Base-by-base conservation (phyloP, 2,797 vertebrate genomes). In the Cetoscarus ocellatus region DNA sequence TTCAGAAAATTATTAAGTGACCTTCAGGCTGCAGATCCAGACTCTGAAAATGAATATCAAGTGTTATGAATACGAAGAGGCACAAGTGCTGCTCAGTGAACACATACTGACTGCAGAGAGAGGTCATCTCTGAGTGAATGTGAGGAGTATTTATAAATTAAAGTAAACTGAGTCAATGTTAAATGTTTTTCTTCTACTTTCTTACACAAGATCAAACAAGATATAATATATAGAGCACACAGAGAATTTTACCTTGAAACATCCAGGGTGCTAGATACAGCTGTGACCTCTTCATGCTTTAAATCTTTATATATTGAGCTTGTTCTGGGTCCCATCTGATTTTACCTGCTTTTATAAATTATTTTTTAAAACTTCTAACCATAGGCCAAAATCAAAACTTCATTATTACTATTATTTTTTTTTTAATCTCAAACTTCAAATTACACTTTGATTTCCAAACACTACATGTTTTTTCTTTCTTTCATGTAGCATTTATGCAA, bases 1-100 rank as follows among this genome's bases (percentile, higher is more conserved):
- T 92, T 18, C 94, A 95, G 78, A 95, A 95, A 91, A 90, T 94
- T 55, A 84, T 95, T 65, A 91, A 88, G 56, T 94, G 73, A 94
- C 34, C 38, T 55, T n/a, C 9, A 65, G 7, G 67, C 18, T 68
- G 27, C 17, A 39, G 10, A 53, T 51, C 51, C 44, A 66, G 49
- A 15, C 55, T 72, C 7, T 66, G n/a, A 57, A 73, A 79, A 59
- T 55, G 10, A 67, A 67, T n/a, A 60, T 17, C 43, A 53, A 42
- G 35, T 62, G 48, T 11, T 63, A 64, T 47, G 53, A 49, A 68
- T 70, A 43, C 54, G 52, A 59, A 10, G 35, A 18, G 14, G 18
- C 45, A 53, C 50, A 49, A 61, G 45, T 10, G 39, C 27, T 57
- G 60, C 45, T 68, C 39, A 7, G 1, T 61, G 54, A 67, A 61